Evolutionary conservation across 53 echinoderm and acorn worm species (phyloP).

Genomic region (Mesocentrotus franciscanus): DNA sequence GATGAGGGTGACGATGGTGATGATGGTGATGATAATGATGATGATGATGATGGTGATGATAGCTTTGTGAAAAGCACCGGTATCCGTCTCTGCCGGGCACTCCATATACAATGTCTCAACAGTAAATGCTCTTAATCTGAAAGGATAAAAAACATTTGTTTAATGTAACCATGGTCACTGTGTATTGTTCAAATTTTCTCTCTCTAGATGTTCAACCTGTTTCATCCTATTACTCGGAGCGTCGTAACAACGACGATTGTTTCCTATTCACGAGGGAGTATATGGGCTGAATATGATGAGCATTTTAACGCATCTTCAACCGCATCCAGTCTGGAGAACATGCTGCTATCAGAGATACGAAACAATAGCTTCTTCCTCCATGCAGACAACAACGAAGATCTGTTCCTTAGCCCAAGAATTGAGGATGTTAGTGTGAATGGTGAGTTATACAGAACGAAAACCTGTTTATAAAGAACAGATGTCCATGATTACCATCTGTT

Average conservation of each 20-base stretch:
- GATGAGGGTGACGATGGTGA: no score
- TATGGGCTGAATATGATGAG: slow-evolving; percentile 35
- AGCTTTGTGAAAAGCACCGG: no score
- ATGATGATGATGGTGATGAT: no score
- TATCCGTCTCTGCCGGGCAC: no score
- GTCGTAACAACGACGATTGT: slow-evolving; percentile 31
- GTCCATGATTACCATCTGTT: no score
- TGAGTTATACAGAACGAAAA: background rate
- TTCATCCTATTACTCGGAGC: background rate
- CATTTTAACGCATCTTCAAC: slow-evolving; percentile 4
- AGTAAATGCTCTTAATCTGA: no score
- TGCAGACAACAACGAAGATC: background rate
- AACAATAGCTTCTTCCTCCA: background rate
- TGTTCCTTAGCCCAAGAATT: background rate
- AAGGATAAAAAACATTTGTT: no score
- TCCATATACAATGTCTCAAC: no score
- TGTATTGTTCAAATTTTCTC: background rate
- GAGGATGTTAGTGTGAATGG: background rate
- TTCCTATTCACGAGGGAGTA: slow-evolving; percentile 3
- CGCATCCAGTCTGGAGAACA: background rate
- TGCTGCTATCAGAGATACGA: background rate
- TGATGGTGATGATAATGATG: no score
- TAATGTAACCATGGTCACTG: background rate
- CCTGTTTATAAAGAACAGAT: no score
- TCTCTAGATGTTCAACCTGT: slow-evolving; percentile 22